Evolutionary conservation across 1,140 invertebrate species (phyloP).

Genomic region (Plectus sambesii): DNA sequence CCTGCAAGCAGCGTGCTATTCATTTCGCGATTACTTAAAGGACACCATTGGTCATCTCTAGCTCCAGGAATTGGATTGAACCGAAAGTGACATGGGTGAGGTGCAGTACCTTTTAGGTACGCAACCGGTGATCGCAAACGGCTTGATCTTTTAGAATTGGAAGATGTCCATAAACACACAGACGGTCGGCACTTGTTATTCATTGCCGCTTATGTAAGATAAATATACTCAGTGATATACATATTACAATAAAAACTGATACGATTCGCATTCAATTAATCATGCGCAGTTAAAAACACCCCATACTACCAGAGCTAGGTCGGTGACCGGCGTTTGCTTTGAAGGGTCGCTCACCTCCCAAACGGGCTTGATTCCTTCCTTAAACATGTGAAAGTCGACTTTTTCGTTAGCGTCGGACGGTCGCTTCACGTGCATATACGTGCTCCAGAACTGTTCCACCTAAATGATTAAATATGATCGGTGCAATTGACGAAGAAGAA

Average conservation of each 20-base stretch:
- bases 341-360: conserved; percentile 63
- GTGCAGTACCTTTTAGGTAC: too few species aligned
- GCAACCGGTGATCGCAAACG: too few species aligned
- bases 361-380: conserved; percentile 95
- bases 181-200: conserved; percentile 20
- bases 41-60: too few species aligned
- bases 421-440: conserved; percentile 78
- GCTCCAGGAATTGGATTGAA: too few species aligned
- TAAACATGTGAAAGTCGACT: conserved; percentile 92
- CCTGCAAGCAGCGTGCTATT: conserved; percentile 52
- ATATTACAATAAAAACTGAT: neutral
- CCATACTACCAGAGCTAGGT: too few species aligned
- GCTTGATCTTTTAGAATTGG: conserved; percentile 81
- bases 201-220: conserved; percentile 1
- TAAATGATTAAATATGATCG: conserved; percentile 56
- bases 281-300: neutral
- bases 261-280: conserved; percentile 5
- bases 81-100: too few species aligned
- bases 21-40: conserved; percentile 26
- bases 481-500: neutral
- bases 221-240: conserved; percentile 8
- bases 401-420: conserved; percentile 72
- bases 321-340: neutral
- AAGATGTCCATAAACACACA: conserved; percentile 72
- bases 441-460: conserved; percentile 91